Evolutionary conservation across 2,888 invertebrate genomes (phyloP).

Genomic region (Polydrusus tereticollis): DNA sequence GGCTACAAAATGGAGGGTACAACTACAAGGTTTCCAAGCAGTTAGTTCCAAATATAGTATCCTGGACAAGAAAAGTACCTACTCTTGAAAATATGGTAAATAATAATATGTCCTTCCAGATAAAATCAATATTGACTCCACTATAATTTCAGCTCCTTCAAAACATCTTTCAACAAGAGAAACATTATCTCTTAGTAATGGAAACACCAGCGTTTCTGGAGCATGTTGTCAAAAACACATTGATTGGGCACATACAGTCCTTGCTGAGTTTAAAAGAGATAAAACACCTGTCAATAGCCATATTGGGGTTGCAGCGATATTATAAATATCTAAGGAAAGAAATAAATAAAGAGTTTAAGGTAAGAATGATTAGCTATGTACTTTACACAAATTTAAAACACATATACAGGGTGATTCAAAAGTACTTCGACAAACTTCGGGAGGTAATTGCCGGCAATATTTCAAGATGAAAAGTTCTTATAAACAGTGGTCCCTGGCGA

Average conservation of each 20-base stretch:
- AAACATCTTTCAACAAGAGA: slow-evolving; percentile 56
- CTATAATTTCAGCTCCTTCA: slow-evolving; percentile 48
- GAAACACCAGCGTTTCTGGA: slow-evolving; percentile 62
- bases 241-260: slow-evolving; percentile 60
- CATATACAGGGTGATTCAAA: too few species aligned
- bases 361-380: too few species aligned
- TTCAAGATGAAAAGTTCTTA: too few species aligned
- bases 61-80: slow-evolving; percentile 65
- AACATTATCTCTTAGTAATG: slow-evolving; percentile 65
- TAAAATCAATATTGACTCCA: not conserved
- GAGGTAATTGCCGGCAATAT: too few species aligned
- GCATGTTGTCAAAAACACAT: slow-evolving; percentile 60
- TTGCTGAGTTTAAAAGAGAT: slow-evolving; percentile 57
- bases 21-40: slow-evolving; percentile 59
- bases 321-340: slow-evolving; percentile 56
- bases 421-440: too few species aligned
- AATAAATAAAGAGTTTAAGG: slow-evolving; percentile 51
- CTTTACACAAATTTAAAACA: too few species aligned
- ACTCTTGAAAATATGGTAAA: slow-evolving; percentile 52
- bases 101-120: not conserved
- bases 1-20: slow-evolving; percentile 59
- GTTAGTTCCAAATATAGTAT: slow-evolving; percentile 63
- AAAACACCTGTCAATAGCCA: slow-evolving; percentile 62
- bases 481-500: too few species aligned
- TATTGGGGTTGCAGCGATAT: slow-evolving; percentile 65